These are phyloP conservation scores for Auanema sp. DNA, from an alignment of 2,888 invertebrate genomes.

Conservation along the genomic window DNA sequence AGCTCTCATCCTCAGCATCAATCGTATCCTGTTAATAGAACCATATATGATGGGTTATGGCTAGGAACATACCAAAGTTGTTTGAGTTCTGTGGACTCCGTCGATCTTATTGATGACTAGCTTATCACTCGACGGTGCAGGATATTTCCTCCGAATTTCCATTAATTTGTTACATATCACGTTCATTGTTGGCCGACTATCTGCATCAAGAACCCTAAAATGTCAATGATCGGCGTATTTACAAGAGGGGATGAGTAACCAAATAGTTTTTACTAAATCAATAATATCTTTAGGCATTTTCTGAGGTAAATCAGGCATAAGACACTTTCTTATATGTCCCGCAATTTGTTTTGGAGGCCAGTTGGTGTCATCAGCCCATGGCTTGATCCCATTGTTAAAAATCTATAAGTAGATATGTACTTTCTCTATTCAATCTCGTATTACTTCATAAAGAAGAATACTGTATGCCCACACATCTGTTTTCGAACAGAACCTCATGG, in stretches of 20 bases:
- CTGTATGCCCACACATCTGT: slow-evolving; percentile 51
- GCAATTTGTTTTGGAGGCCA: slow-evolving; percentile 13
- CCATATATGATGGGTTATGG: too few species aligned
- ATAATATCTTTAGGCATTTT: neutral
- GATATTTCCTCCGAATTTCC: neutral
- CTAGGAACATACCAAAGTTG: neutral
- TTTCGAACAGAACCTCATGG: slow-evolving; percentile 25
- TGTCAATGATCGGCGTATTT: too few species aligned
- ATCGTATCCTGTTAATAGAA: too few species aligned
- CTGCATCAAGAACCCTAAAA: too few species aligned
- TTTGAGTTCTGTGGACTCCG: neutral
- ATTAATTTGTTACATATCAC: too few species aligned
- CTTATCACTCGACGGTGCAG: neutral
- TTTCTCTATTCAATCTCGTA: slow-evolving; percentile 2
- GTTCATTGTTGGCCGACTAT: too few species aligned
- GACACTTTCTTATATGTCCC: slow-evolving; percentile 5
- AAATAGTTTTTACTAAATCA: slow-evolving; percentile 1
- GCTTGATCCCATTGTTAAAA: slow-evolving; percentile 31
- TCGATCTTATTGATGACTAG: neutral
- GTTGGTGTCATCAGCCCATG: slow-evolving; percentile 31
- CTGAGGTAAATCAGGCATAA: slow-evolving; percentile 6
- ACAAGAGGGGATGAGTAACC: neutral
- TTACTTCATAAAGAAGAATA: slow-evolving; percentile 41
- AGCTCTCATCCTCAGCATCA: too few species aligned
- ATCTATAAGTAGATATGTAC: slow-evolving; percentile 17